phyloP scores from a whole-genome alignment of 2,113 vertebrate species.

The Xenus cinereus region DNA sequence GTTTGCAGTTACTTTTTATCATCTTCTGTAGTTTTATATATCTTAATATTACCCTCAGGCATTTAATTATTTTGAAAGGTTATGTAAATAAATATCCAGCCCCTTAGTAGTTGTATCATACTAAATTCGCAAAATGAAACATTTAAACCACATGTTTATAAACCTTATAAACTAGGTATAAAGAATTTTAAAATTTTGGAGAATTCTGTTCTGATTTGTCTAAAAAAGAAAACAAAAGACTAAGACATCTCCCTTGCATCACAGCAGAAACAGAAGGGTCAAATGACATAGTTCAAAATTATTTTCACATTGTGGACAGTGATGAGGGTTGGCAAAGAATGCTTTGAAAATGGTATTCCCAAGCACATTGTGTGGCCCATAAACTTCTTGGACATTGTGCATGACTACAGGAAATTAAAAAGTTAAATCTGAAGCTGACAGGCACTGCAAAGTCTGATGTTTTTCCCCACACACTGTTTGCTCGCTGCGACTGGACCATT shows the following conservation, averaged over 20 bases:
- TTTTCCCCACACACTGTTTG: not conserved
- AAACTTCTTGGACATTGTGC: not conserved
- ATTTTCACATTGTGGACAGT: not conserved
- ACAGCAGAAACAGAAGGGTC: not conserved
- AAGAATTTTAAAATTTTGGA: not conserved
- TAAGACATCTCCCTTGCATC: not conserved
- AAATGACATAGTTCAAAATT: not conserved
- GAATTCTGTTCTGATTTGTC: not conserved
- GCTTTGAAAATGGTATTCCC: not conserved
- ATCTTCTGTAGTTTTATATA: not conserved
- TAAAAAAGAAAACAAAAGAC: not conserved
- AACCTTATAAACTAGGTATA: not conserved
- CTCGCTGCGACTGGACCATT: not conserved
- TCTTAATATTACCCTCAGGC: not conserved
- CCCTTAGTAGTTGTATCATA: not conserved
- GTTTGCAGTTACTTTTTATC: not conserved
- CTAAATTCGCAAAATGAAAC: not conserved
- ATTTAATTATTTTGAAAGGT: not conserved
- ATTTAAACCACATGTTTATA: not conserved
- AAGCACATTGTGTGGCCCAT: not conserved
- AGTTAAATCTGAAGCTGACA: not conserved
- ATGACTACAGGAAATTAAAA: not conserved
- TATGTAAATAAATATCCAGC: not conserved
- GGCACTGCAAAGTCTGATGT: not conserved
- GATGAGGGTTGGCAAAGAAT: not conserved